These are phyloP conservation scores for Tetranychus piercei DNA, from an alignment of 2,888 invertebrate genomes.

Conservation along the genomic window DNA sequence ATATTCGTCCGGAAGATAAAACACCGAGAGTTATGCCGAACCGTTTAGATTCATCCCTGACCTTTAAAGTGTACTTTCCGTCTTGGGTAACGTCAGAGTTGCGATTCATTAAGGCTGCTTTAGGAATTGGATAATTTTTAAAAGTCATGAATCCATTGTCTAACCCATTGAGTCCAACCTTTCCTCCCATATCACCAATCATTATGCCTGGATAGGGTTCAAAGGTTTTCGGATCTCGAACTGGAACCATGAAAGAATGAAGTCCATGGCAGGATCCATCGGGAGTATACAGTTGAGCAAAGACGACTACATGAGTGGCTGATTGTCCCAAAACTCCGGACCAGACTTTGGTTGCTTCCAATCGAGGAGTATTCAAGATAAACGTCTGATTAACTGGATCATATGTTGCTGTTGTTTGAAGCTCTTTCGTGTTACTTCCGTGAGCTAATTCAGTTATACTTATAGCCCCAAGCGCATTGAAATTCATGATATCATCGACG, in stretches of 20 bases:
- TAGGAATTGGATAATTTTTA: conserved; percentile 64
- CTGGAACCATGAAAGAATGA: conserved; percentile 70
- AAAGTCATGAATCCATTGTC: conserved; percentile 87
- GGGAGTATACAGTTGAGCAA: conserved; percentile 65
- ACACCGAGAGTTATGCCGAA: conserved; percentile 63
- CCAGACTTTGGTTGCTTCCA: conserved; percentile 68
- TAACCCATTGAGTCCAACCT: conserved; percentile 70
- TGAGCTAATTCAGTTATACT: conserved; percentile 74
- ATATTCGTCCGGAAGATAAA: conserved; percentile 53
- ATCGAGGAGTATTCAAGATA: conserved; percentile 51
- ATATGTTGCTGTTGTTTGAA: conserved; percentile 67
- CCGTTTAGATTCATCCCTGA: conserved; percentile 59
- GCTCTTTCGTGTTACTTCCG: conserved; percentile 69
- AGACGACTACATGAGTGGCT: conserved; percentile 64
- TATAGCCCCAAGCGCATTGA: conserved; percentile 45
- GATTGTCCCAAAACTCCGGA: conserved; percentile 51
- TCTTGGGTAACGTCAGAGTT: conserved; percentile 71
- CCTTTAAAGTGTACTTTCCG: conserved; percentile 63
- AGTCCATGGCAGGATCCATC: conserved; percentile 60
- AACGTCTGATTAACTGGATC: conserved; percentile 50
- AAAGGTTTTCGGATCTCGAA: conserved; percentile 54
- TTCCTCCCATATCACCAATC: conserved; percentile 80
- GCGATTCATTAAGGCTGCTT: conserved; percentile 61
- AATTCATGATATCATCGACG: conserved; percentile 21
- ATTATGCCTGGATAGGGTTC: conserved; percentile 54